phyloP scores from a whole-genome alignment of 2,113 vertebrate genomes.

The Salvelinus fontinalis region DNA sequence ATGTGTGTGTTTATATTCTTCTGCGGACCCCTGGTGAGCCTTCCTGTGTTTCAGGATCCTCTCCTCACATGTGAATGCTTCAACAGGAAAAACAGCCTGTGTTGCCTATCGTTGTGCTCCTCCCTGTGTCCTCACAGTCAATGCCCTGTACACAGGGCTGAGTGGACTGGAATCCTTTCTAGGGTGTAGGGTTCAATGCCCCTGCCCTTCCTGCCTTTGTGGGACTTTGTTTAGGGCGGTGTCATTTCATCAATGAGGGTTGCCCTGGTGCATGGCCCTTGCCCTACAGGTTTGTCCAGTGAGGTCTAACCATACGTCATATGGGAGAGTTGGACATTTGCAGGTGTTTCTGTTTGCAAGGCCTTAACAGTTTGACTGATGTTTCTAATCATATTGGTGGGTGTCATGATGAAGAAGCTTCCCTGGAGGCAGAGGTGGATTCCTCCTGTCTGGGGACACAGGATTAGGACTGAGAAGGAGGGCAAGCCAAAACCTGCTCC shows the following conservation, averaged over 20 bases:
- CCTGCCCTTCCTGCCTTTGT: constrained; percentile 74
- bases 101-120: constrained; percentile 19
- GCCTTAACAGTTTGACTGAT: constrained; percentile 15
- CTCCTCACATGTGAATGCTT: constrained; percentile 28
- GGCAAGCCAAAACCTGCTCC: no score
- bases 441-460: constrained; percentile 41
- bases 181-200: constrained; percentile 43
- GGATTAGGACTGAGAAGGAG: constrained; percentile 21
- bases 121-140: not conserved
- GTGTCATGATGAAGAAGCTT: constrained; percentile 1
- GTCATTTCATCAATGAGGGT: constrained; percentile 30
- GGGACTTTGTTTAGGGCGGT: constrained; percentile 60
- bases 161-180: constrained; percentile 33
- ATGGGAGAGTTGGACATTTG: constrained; percentile 4
- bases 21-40: constrained; percentile 8
- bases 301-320: constrained; percentile 26
- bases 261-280: constrained; percentile 37
- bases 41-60: constrained; percentile 24
- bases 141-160: constrained; percentile 1
- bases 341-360: constrained; percentile 48
- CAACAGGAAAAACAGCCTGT: constrained; percentile 54
- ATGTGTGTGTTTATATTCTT: constrained; percentile 39
- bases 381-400: not conserved
- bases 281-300: constrained; percentile 47
- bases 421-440: constrained; percentile 30